These are phyloP conservation scores for Apamea monoglypha DNA, from an alignment of 2,888 invertebrate species.

Conservation along the genomic window DNA sequence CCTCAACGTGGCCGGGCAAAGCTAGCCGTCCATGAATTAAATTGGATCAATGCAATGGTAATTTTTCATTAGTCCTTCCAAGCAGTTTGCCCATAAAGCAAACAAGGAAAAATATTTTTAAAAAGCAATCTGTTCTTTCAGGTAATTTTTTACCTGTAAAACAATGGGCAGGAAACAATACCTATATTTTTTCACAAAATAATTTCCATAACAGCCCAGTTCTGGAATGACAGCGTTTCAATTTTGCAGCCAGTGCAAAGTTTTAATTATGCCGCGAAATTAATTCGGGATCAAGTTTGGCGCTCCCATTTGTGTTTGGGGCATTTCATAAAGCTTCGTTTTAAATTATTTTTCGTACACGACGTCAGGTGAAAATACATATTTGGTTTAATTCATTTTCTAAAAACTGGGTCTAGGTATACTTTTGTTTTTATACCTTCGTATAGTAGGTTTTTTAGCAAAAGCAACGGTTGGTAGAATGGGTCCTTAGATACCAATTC, in stretches of 20 bases:
- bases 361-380: constrained; percentile 32
- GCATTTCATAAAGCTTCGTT: constrained; percentile 48
- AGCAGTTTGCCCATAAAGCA: not conserved
- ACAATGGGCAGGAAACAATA: constrained; percentile 42
- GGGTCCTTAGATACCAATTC: constrained; percentile 2
- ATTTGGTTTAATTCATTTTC: constrained; percentile 9
- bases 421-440: not conserved
- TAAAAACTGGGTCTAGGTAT: not conserved
- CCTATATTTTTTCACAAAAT: constrained; percentile 65
- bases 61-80: not conserved
- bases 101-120: not conserved
- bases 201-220: constrained; percentile 65
- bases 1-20: not conserved
- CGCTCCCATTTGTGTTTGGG: constrained; percentile 51
- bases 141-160: not conserved
- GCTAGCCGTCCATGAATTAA: not conserved
- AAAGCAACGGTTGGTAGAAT: constrained; percentile 5
- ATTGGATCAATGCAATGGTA: not conserved
- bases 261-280: constrained; percentile 81
- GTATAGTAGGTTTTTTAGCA: not conserved
- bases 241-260: constrained; percentile 70
- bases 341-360: constrained; percentile 54
- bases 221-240: constrained; percentile 72
- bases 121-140: constrained; percentile 20
- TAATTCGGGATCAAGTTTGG: constrained; percentile 76